phyloP scores from a whole-genome alignment of 2,113 vertebrate species.

The Hyaena hyaena region DNA sequence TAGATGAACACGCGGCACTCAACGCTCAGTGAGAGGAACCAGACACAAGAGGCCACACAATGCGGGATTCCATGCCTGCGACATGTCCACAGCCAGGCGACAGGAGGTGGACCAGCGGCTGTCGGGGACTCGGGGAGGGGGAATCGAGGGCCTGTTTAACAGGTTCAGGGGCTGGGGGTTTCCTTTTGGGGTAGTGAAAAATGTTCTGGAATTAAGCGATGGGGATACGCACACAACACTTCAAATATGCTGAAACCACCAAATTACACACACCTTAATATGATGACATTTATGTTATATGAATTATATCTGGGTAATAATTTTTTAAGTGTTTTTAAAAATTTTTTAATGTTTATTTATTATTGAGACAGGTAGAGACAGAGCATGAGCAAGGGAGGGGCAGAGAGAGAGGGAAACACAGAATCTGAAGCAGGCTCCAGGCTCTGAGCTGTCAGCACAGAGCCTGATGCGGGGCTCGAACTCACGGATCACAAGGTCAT shows the following conservation, averaged over 20 bases:
- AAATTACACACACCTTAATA: background rate
- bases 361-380: too few species aligned
- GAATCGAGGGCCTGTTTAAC: background rate
- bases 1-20: background rate
- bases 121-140: background rate
- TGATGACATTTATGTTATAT: background rate
- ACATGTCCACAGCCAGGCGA: background rate
- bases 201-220: background rate
- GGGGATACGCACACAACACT: background rate
- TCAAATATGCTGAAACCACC: background rate
- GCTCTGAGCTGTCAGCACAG: too few species aligned
- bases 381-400: too few species aligned
- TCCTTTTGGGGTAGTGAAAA: background rate
- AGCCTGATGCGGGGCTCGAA: too few species aligned
- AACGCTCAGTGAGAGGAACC: background rate
- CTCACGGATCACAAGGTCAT: too few species aligned
- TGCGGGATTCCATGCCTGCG: background rate
- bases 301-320: background rate
- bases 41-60: background rate
- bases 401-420: too few species aligned
- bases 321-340: background rate
- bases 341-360: too few species aligned
- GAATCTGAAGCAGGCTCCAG: too few species aligned
- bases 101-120: background rate
- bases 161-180: too few species aligned